Evolutionary conservation across 2,797 vertebrate genomes (phyloP).

Genomic region (Dipus sagitta): DNA sequence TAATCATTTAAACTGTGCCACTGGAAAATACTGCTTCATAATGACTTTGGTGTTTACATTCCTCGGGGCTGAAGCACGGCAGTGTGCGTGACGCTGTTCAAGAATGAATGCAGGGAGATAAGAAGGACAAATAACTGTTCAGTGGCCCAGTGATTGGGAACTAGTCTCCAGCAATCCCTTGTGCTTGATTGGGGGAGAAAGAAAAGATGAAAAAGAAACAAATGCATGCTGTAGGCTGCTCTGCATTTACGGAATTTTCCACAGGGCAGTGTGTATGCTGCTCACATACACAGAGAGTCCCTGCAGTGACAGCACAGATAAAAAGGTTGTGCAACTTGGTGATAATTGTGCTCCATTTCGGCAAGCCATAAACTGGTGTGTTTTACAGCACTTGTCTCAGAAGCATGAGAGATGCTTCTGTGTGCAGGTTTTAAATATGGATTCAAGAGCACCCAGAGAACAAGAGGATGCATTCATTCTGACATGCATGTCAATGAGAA

Average conservation of each 20-base stretch:
- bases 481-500: constrained; percentile 67
- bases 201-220: not conserved
- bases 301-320: constrained; percentile 84
- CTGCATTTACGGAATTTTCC: constrained; percentile 87
- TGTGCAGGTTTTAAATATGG: constrained; percentile 76
- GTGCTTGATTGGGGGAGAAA: constrained; percentile 7
- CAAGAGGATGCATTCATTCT: constrained; percentile 32
- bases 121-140: constrained; percentile 67
- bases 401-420: constrained; percentile 75
- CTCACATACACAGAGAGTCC: constrained; percentile 86
- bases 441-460: constrained; percentile 79
- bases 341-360: constrained; percentile 85
- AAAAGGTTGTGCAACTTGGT: constrained; percentile 61
- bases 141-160: constrained; percentile 50
- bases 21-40: constrained; percentile 63
- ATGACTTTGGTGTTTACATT: constrained; percentile 73
- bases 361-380: constrained; percentile 76
- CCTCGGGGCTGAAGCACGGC: constrained; percentile 23
- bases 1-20: constrained; percentile 64
- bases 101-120: constrained; percentile 67
- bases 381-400: constrained; percentile 83
- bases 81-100: constrained; percentile 45
- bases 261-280: constrained; percentile 84
- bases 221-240: constrained; percentile 76
- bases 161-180: constrained; percentile 62